Evolutionary conservation across 2,113 vertebrate genomes (phyloP).

Genomic region (Prionailurus bengalensis): DNA sequence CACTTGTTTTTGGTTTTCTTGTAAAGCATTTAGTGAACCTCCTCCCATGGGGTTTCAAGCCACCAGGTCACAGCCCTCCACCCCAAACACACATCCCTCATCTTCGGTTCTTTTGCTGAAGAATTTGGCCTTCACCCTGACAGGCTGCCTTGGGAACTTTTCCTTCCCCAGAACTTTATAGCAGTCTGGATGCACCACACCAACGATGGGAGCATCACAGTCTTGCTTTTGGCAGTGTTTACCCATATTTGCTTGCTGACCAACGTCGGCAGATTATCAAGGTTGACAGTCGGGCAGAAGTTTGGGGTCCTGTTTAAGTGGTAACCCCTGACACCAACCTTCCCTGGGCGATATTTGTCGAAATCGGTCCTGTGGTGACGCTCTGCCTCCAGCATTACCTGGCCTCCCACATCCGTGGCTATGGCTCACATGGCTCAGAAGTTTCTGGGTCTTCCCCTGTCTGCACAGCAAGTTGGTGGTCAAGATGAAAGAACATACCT

Average conservation of each 20-base stretch:
- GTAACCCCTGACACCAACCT: conserved; percentile 91
- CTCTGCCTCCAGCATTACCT: conserved; percentile 90
- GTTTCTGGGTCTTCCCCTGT: conserved; percentile 90
- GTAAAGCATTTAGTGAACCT: neutral
- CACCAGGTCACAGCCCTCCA: conserved; percentile 87
- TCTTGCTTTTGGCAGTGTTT: conserved; percentile 88
- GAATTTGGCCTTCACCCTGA: conserved; percentile 93
- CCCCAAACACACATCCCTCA: conserved; percentile 84
- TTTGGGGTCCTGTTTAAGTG: conserved; percentile 90
- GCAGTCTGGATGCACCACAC: conserved; percentile 88
- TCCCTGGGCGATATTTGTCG: conserved; percentile 92
- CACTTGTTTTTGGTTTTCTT: neutral
- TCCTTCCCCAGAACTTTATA: conserved; percentile 92
- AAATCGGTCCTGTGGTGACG: conserved; percentile 92
- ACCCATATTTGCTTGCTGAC: conserved; percentile 90
- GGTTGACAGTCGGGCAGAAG: conserved; percentile 90
- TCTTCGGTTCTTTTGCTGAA: conserved; percentile 89
- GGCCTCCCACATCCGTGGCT: conserved; percentile 89
- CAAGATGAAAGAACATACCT: neutral
- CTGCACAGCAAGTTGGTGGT: conserved; percentile 83
- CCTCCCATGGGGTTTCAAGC: conserved; percentile 75
- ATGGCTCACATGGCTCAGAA: conserved; percentile 90
- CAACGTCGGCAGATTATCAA: conserved; percentile 90
- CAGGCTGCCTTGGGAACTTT: conserved; percentile 91
- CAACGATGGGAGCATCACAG: conserved; percentile 87